phyloP scores from a whole-genome alignment of 2,797 vertebrate species.

The Margarornis squamiger region DNA sequence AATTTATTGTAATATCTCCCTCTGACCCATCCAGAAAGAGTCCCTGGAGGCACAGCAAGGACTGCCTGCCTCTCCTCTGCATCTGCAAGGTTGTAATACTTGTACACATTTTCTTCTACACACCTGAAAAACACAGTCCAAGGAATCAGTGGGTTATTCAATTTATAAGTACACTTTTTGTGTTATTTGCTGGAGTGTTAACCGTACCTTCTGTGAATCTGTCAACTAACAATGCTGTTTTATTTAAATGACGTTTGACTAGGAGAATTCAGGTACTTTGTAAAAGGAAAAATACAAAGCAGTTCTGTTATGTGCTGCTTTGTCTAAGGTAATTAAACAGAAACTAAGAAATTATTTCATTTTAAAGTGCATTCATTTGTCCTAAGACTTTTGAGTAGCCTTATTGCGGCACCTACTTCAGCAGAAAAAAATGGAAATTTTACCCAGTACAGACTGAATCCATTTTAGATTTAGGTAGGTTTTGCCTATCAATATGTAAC shows the following conservation, averaged over 20 bases:
- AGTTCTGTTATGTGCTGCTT: neutral
- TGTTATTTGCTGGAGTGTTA: neutral
- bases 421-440: neutral
- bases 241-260: neutral
- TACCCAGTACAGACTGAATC: neutral
- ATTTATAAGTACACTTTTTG: neutral
- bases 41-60: neutral
- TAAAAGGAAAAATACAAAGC: neutral
- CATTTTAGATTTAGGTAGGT: neutral
- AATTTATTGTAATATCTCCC: neutral
- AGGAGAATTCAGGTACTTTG: neutral
- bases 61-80: neutral
- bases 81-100: neutral
- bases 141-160: neutral
- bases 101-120: neutral
- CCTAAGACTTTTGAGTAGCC: neutral
- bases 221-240: neutral
- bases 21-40: neutral
- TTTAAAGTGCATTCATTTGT: neutral
- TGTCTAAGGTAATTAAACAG: neutral
- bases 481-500: neutral
- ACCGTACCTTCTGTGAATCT: neutral
- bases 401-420: neutral
- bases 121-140: neutral
- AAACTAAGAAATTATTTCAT: neutral